Percentiles rank a stretch among this genome's conserved stretches.
These are phyloP conservation scores for Trichomycterus rosablanca DNA, from an alignment of 2,113 vertebrate genomes.

Conservation along the genomic window DNA sequence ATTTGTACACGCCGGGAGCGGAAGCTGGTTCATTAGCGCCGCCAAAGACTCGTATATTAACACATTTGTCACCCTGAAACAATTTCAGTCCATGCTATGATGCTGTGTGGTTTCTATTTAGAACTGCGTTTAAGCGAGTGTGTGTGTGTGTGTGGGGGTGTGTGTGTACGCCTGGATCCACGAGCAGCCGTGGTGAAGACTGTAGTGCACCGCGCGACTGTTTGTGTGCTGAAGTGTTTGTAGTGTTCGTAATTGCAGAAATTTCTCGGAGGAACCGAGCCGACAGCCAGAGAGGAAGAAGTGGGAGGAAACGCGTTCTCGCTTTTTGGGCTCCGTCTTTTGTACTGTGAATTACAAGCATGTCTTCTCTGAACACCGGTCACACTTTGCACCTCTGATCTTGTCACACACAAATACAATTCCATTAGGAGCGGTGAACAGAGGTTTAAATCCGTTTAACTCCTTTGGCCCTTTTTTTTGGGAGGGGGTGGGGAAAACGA, in stretches of 20 bases:
- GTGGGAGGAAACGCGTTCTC: neutral
- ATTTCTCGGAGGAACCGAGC: neutral
- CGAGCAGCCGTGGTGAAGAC: conserved; percentile 3
- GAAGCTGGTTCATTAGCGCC: conserved; percentile 14
- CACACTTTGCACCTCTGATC: conserved; percentile 30
- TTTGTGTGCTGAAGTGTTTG: conserved; percentile 12
- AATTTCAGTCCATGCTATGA: conserved; percentile 1
- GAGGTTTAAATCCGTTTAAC: conserved; percentile 45
- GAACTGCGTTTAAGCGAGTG: neutral
- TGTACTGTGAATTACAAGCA: conserved; percentile 29
- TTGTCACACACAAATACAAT: conserved; percentile 37
- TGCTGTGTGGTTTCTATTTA: conserved; percentile 20
- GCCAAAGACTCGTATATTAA: conserved; percentile 23
- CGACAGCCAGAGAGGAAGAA: neutral
- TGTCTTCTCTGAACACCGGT: conserved; percentile 28
- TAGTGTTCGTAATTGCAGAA: conserved; percentile 19
- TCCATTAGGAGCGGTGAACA: conserved; percentile 37
- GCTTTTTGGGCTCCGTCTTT: conserved; percentile 30
- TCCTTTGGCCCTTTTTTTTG: conserved; percentile 33
- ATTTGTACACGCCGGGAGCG: conserved; percentile 4
- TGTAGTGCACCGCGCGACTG: too few relatives aligned
- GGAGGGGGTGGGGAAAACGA: neutral
- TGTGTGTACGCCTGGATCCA: neutral
- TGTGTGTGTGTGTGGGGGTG: neutral
- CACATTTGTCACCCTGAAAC: conserved; percentile 21